Evolutionary conservation across 2,888 invertebrate species (phyloP).

Genomic region (Caenorhabditis becei): DNA sequence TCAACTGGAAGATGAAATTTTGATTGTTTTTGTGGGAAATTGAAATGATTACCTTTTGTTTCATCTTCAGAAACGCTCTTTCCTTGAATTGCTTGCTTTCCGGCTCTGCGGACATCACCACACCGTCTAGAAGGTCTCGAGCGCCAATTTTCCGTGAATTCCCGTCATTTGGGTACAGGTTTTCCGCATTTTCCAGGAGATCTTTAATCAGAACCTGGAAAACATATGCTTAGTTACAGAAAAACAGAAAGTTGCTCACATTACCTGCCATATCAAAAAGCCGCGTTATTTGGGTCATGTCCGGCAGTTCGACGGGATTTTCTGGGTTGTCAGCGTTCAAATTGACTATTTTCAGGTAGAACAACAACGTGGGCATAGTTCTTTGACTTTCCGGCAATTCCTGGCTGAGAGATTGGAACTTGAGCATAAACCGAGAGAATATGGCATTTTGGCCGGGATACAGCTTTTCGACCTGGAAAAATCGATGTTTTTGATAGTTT

Average conservation of each 20-base stretch:
- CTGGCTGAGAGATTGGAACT: conserved; percentile 13
- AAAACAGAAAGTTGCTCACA: neutral
- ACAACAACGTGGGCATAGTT: neutral
- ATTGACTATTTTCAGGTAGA: conserved; percentile 41
- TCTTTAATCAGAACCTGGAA: conserved; percentile 44
- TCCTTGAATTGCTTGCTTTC: conserved; percentile 22
- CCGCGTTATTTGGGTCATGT: neutral
- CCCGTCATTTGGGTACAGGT: conserved; percentile 31
- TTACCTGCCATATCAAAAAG: conserved; percentile 7
- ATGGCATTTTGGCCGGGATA: neutral
- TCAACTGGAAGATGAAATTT: conserved; percentile 16
- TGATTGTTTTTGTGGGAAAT: conserved; percentile 5
- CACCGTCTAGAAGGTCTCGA: conserved; percentile 28
- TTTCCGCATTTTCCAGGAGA: conserved; percentile 27
- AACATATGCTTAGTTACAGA: neutral
- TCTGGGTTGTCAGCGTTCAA: conserved; percentile 9
- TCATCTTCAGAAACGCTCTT: conserved; percentile 32
- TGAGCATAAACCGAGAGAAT: conserved; percentile 26
- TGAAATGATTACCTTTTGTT: conserved; percentile 16
- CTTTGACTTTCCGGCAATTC: neutral
- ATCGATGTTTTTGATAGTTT: neutral
- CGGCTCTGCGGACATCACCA: conserved; percentile 7
- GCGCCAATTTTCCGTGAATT: conserved; percentile 17
- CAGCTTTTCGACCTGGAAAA: conserved; percentile 24
- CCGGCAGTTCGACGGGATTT: neutral